Conservation (phyloP, 2,113 vertebrate species). For the Tor tambroides region DNA sequence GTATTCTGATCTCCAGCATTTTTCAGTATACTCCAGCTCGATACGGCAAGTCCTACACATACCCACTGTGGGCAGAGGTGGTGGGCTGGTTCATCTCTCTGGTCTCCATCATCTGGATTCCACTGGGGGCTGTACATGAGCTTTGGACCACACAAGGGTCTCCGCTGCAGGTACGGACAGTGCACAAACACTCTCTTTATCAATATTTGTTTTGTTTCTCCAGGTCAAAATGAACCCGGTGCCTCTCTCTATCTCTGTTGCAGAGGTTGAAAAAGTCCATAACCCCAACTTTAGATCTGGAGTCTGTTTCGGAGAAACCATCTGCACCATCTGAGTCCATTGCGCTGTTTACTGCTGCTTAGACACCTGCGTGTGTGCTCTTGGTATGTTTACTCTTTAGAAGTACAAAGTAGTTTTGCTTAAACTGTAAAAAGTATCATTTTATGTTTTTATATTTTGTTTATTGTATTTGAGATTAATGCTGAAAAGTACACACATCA, state of each 20-base stretch:
- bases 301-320: conserved; percentile 50
- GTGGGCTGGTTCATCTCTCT: conserved; percentile 75
- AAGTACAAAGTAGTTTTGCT: neutral
- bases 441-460: neutral
- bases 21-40: conserved; percentile 71
- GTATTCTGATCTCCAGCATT: conserved; percentile 73
- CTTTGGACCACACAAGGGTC: conserved; percentile 70
- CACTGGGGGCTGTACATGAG: conserved; percentile 75
- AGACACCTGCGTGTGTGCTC: conserved; percentile 1
- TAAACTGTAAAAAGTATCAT: neutral
- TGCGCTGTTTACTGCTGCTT: conserved; percentile 42
- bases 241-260: conserved; percentile 32
- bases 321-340: conserved; percentile 36
- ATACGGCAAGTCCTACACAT: conserved; percentile 71
- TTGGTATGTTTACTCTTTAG: neutral
- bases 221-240: neutral
- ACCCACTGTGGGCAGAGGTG: conserved; percentile 74
- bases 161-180: conserved; percentile 66
- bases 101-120: conserved; percentile 77
- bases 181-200: neutral
- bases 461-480: neutral
- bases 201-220: conserved; percentile 7
- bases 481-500: neutral
- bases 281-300: conserved; percentile 64
- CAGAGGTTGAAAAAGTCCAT: conserved; percentile 68